A percentile compares a stretch with the other conserved stretches of the same genome.
Conservation (phyloP, 2,797 vertebrate species). For the Anolis apletophallus region DNA sequence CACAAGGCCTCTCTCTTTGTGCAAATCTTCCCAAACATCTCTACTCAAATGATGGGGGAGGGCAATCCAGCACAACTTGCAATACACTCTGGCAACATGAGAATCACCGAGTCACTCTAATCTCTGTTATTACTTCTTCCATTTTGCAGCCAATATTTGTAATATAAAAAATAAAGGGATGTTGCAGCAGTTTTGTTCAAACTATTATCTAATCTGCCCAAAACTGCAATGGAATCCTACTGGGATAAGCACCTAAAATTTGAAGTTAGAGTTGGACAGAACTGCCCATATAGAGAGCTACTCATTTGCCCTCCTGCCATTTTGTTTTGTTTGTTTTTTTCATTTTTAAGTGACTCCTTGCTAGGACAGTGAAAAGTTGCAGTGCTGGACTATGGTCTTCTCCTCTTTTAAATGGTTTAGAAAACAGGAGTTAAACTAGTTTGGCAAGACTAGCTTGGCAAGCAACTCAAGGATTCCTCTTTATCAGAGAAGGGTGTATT, state of each 20-base stretch:
- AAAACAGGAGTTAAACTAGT: fast-evolving
- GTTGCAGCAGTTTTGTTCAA: not conserved
- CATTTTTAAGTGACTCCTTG: not conserved
- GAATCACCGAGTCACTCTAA: not conserved
- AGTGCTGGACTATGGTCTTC: not conserved
- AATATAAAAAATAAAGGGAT: not conserved
- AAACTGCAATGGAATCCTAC: not conserved
- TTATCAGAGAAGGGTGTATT: not conserved
- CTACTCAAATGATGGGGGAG: not conserved
- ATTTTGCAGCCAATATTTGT: not conserved
- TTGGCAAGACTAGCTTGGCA: not conserved
- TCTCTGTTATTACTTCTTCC: not conserved
- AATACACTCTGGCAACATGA: not conserved
- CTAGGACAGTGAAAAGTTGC: not conserved
- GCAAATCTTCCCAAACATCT: not conserved
- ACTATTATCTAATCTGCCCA: not conserved
- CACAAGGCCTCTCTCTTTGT: not conserved
- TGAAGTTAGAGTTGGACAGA: not conserved
- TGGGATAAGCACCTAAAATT: not conserved
- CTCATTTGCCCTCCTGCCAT: no score
- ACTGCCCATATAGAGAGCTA: not conserved
- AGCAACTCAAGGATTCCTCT: fast-evolving
- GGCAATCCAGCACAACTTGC: not conserved
- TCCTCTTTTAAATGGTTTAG: not conserved
- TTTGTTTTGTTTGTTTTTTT: not conserved